A percentile compares a stretch with the other conserved stretches of the same genome.
Conservation (phyloP, 1,140 invertebrate genomes). For the Aplysia californica region DNA sequence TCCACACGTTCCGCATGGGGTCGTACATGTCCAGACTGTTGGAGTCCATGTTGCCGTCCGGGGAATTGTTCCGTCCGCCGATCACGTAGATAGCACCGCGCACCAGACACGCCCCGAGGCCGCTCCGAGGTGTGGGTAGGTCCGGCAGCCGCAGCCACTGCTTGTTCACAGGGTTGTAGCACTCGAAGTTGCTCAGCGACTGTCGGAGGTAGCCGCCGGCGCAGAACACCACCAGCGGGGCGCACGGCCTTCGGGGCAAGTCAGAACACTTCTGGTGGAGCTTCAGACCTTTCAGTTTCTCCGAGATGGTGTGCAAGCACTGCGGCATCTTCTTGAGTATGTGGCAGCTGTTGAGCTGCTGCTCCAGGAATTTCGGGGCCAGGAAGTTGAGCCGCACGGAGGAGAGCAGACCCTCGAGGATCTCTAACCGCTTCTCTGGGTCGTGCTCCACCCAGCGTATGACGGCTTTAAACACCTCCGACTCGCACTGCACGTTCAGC, state of each 20-base stretch:
- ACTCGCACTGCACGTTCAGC: conserved; percentile 89
- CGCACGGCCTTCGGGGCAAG: conserved; percentile 57
- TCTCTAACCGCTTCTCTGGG: conserved; percentile 82
- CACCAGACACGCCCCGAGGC: conserved; percentile 74
- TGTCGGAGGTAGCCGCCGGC: conserved; percentile 89
- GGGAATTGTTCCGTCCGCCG: conserved; percentile 88
- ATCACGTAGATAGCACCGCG: conserved; percentile 87
- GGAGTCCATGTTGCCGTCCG: conserved; percentile 78
- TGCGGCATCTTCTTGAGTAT: conserved; percentile 84
- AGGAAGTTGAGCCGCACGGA: conserved; percentile 91
- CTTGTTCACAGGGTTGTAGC: conserved; percentile 86
- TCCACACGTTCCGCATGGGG: conserved; percentile 76
- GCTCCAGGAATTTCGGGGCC: conserved; percentile 89
- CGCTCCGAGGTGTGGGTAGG: conserved; percentile 85
- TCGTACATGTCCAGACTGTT: conserved; percentile 86
- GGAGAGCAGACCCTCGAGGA: conserved; percentile 87
- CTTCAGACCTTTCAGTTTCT: conserved; percentile 82
- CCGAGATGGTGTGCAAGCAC: conserved; percentile 88
- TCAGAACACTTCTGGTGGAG: conserved; percentile 60
- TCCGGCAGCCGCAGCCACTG: conserved; percentile 83
- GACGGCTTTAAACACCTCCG: conserved; percentile 90
- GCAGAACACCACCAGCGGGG: conserved; percentile 81
- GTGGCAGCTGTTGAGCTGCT: conserved; percentile 91
- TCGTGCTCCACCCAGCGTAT: conserved; percentile 91
- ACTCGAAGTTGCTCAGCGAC: conserved; percentile 87